Conservation (phyloP, 2,888 invertebrate genomes). For the Microdon myrmicae region DNA sequence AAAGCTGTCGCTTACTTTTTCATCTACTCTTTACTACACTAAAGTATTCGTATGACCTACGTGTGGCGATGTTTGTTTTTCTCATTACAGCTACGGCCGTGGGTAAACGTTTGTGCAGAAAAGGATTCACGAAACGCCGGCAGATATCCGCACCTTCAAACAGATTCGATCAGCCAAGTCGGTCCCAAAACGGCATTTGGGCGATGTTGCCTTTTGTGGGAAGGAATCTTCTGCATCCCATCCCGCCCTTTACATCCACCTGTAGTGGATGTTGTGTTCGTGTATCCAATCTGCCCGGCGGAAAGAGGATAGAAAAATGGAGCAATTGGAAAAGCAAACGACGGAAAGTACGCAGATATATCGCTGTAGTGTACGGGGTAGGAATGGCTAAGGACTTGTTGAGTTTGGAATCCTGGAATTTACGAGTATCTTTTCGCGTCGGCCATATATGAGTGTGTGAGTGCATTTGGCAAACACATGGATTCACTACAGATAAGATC, state of each 20-base stretch:
- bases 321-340: constrained; percentile 31
- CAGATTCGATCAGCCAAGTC: no score
- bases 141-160: no score
- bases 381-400: constrained; percentile 31
- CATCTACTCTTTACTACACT: no score
- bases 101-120: not conserved
- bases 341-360: constrained; percentile 17
- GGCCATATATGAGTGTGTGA: constrained; percentile 23
- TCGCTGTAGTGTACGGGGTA: not conserved
- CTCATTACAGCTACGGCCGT: no score
- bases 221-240: constrained; percentile 25
- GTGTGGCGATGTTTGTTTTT: no score
- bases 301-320: constrained; percentile 3
- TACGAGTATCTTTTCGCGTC: constrained; percentile 3
- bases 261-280: constrained; percentile 35
- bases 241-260: constrained; percentile 30
- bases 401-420: constrained; percentile 18
- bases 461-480: constrained; percentile 14
- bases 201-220: constrained; percentile 19
- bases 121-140: not conserved
- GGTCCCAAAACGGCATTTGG: constrained; percentile 27
- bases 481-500: constrained; percentile 21
- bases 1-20: no score
- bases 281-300: not conserved
- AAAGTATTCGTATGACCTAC: no score